These are phyloP conservation scores for Spodoptera exigua DNA, from an alignment of 2,888 invertebrate genomes.

Conservation along the genomic window DNA sequence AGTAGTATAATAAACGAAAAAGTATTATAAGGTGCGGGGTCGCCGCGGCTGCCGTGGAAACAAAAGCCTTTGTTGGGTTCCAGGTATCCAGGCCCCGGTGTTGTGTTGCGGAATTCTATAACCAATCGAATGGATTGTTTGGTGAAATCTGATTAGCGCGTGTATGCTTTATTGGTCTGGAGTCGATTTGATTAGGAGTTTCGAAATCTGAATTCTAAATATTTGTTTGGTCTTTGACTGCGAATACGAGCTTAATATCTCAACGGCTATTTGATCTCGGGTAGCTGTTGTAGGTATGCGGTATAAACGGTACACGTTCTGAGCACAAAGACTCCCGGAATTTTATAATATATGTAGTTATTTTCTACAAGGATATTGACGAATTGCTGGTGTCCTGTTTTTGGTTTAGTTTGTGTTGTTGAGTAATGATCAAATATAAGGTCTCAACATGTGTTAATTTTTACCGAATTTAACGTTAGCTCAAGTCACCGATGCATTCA, in stretches of 20 bases:
- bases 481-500: too few relatives aligned
- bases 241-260: conserved; percentile 41
- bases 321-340: background rate
- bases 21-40: conserved; percentile 47
- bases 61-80: conserved; percentile 88
- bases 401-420: too few relatives aligned
- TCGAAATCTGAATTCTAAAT: conserved; percentile 51
- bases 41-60: conserved; percentile 69
- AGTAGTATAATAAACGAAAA: conserved; percentile 71
- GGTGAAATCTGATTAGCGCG: conserved; percentile 78
- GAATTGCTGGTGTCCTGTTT: too few relatives aligned
- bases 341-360: background rate
- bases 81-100: conserved; percentile 79
- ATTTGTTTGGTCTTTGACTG: conserved; percentile 46
- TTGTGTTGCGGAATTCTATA: conserved; percentile 84
- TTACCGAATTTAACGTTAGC: too few relatives aligned
- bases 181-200: conserved; percentile 57
- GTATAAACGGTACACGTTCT: background rate
- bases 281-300: conserved; percentile 2
- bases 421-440: too few relatives aligned
- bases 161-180: conserved; percentile 60
- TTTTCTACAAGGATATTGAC: too few relatives aligned
- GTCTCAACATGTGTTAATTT: too few relatives aligned
- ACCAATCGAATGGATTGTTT: conserved; percentile 79
- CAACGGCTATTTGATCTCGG: conserved; percentile 38